Percentiles rank a stretch among this genome's conserved stretches.
Conservation (phyloP, 1,140 invertebrate species). For the Drosophila kohkoa region DNA sequence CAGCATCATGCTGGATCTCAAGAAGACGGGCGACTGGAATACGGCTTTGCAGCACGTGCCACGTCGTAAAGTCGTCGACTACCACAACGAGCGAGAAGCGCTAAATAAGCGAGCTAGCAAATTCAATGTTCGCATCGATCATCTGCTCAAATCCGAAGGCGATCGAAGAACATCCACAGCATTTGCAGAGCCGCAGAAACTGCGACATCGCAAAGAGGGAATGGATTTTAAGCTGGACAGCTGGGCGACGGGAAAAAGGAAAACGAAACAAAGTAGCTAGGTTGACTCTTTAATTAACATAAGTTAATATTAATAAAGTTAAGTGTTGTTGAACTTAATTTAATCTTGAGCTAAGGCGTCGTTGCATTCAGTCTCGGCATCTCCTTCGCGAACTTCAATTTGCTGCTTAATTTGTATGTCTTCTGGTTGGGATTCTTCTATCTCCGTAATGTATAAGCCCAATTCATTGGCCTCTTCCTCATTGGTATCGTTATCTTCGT, state of each 20-base stretch:
- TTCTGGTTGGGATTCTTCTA: background rate
- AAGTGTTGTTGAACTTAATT: slow-evolving; percentile 1
- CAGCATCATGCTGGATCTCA: slow-evolving; percentile 90
- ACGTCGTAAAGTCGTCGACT: slow-evolving; percentile 87
- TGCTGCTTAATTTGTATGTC: slow-evolving; percentile 11
- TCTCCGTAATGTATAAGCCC: background rate
- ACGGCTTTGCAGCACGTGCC: slow-evolving; percentile 90
- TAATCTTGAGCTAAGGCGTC: background rate
- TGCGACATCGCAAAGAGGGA: slow-evolving; percentile 64
- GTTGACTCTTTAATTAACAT: slow-evolving; percentile 4
- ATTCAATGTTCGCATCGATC: slow-evolving; percentile 68
- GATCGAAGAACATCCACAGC: slow-evolving; percentile 25
- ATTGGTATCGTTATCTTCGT: background rate
- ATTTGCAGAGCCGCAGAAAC: slow-evolving; percentile 38
- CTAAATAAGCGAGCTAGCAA: slow-evolving; percentile 54
- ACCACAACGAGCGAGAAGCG: slow-evolving; percentile 13
- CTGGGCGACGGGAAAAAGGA: slow-evolving; percentile 73
- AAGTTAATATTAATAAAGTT: slow-evolving; percentile 47
- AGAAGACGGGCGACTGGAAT: slow-evolving; percentile 89
- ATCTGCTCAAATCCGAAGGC: slow-evolving; percentile 47
- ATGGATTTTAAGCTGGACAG: slow-evolving; percentile 70
- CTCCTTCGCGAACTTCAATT: background rate
- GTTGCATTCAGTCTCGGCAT: background rate
- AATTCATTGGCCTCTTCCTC: background rate
- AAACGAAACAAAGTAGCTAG: slow-evolving; percentile 54